Evolutionary conservation across 2,888 invertebrate species (phyloP).

Genomic region (Notocelia uddmanniana): DNA sequence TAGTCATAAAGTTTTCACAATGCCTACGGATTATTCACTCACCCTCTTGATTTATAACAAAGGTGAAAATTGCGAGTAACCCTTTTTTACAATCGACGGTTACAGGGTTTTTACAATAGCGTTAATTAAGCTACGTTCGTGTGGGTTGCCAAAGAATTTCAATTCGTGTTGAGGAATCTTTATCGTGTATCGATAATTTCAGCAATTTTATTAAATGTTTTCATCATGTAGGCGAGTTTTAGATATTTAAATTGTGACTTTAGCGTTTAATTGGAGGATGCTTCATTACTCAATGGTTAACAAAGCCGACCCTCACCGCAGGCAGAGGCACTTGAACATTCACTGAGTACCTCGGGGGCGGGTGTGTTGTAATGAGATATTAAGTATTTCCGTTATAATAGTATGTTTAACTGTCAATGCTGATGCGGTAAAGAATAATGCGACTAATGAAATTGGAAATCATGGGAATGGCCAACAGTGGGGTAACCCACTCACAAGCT

Average conservation of each 20-base stretch:
- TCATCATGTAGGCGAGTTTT: neutral
- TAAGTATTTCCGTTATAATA: neutral
- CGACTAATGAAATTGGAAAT: neutral
- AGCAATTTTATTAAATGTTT: neutral
- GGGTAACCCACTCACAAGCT: neutral
- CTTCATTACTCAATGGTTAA: slow-evolving; percentile 9
- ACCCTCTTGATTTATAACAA: no score
- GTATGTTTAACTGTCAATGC: neutral
- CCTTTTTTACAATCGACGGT: no score
- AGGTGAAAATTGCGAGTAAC: no score
- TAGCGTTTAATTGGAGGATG: slow-evolving; percentile 24
- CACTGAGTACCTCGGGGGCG: neutral
- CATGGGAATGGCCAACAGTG: neutral
- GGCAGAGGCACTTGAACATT: neutral
- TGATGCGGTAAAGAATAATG: neutral
- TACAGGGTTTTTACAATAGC: neutral
- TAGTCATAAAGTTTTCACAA: no score
- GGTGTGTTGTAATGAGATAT: neutral
- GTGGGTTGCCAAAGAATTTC: neutral
- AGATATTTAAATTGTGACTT: neutral
- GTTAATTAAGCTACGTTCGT: no score
- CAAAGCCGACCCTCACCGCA: neutral
- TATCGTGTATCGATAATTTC: neutral
- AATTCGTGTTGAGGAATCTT: neutral
- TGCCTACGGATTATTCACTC: no score